A percentile compares a stretch with the other conserved stretches of the same genome.
Evolutionary conservation across 2,888 invertebrate species (phyloP).

Genomic region (Agrotis ipsilon): DNA sequence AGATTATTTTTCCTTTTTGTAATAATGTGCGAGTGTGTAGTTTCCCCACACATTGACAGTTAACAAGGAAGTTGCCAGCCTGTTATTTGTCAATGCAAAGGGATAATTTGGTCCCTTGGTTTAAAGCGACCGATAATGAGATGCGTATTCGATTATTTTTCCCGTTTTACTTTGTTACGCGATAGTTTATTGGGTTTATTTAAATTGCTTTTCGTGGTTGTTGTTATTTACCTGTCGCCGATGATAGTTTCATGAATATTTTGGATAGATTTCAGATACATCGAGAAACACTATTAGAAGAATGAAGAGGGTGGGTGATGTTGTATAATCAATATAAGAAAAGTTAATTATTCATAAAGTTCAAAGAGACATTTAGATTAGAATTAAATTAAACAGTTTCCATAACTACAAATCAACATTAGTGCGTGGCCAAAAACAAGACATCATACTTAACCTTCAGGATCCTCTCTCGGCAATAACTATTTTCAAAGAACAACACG

Average conservation of each 20-base stretch:
- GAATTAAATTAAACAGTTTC: background rate
- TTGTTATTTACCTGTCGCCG: background rate
- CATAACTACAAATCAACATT: background rate
- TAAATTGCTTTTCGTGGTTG: conserved; percentile 24
- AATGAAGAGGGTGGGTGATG: too few relatives aligned
- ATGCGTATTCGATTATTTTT: conserved; percentile 86
- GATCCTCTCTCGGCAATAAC: background rate
- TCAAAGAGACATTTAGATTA: too few relatives aligned
- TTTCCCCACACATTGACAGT: conserved; percentile 81
- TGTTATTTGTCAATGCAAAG: conserved; percentile 88
- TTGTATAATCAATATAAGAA: too few relatives aligned
- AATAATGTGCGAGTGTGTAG: conserved; percentile 57
- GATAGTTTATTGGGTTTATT: conserved; percentile 53
- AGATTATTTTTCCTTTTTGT: conserved; percentile 55
- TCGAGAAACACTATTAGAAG: too few relatives aligned
- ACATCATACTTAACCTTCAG: background rate
- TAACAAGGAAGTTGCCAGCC: conserved; percentile 87
- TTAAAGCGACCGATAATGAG: conserved; percentile 88
- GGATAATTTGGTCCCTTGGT: conserved; percentile 87
- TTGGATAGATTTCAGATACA: background rate
- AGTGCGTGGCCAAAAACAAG: background rate
- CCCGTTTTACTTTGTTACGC: conserved; percentile 50
- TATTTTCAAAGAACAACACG: background rate
- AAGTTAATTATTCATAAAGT: too few relatives aligned
- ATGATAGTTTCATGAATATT: background rate